phyloP scores from a whole-genome alignment of 2,888 invertebrate species.

The Selenia dentaria region DNA sequence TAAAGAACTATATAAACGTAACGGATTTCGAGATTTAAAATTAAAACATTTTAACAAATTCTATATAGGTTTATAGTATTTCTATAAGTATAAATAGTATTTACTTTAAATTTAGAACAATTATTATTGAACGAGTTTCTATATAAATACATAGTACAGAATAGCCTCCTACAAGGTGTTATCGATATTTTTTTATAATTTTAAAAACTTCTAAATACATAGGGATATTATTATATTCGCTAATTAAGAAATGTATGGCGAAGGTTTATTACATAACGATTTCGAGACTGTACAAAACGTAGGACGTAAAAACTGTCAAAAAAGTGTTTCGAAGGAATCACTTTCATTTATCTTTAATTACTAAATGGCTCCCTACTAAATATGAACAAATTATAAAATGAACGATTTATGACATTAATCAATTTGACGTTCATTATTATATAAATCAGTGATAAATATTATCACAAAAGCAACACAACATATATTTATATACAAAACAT shows the following conservation, averaged over 20 bases:
- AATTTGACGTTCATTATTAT: neutral
- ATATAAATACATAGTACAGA: conserved; percentile 63
- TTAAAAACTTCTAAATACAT: conserved; percentile 53
- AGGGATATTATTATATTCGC: conserved; percentile 40
- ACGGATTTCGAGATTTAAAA: conserved; percentile 61
- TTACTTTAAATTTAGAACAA: conserved; percentile 65
- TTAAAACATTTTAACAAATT: conserved; percentile 72
- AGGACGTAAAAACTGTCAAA: too few species aligned
- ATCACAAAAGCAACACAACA: neutral
- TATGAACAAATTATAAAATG: too few species aligned
- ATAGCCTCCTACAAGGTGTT: conserved; percentile 63
- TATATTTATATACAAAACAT: conserved; percentile 1
- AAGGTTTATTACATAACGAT: conserved; percentile 46
- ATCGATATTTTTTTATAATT: conserved; percentile 34
- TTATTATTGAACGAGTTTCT: conserved; percentile 78
- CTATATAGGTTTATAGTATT: conserved; percentile 59
- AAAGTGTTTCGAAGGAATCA: too few species aligned
- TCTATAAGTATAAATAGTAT: conserved; percentile 65
- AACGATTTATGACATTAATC: conserved; percentile 17
- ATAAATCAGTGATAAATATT: neutral
- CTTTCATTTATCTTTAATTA: too few species aligned
- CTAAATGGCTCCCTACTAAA: too few species aligned
- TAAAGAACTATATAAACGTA: conserved; percentile 74
- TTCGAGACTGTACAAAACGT: conserved; percentile 39
- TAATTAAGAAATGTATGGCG: conserved; percentile 53